A percentile compares a stretch with the other conserved stretches of the same genome.
phyloP scores from a whole-genome alignment of 2,113 vertebrate genomes.

The Takifugu flavidus region DNA sequence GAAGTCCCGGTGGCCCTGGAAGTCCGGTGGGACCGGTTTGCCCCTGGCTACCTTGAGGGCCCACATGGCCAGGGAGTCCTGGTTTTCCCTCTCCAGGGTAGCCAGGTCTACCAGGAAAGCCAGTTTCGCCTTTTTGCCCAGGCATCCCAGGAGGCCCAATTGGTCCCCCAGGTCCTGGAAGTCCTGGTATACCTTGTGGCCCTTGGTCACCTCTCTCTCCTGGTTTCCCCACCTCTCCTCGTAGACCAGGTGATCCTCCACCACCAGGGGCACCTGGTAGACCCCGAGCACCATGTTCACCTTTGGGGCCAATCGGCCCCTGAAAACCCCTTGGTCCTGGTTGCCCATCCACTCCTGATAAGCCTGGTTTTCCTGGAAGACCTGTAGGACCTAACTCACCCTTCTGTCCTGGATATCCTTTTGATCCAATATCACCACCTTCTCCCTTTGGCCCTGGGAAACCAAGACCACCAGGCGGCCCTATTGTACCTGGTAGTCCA shows the following conservation, averaged over 20 bases:
- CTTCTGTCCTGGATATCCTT: conserved; percentile 81
- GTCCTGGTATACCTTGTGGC: conserved; percentile 74
- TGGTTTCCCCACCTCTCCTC: conserved; percentile 69
- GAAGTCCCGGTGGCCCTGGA: conserved; percentile 67
- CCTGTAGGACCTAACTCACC: conserved; percentile 85
- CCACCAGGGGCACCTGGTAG: conserved; percentile 81
- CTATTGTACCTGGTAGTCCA: conserved; percentile 85
- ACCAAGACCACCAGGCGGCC: conserved; percentile 81
- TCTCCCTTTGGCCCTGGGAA: conserved; percentile 91
- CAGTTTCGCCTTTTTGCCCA: conserved; percentile 70
- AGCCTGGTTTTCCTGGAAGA: conserved; percentile 84
- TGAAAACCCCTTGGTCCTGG: conserved; percentile 85
- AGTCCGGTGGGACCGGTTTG: conserved; percentile 62
- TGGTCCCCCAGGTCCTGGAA: conserved; percentile 71
- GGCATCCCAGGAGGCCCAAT: conserved; percentile 72
- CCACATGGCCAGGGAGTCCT: conserved; percentile 82
- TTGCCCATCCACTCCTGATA: conserved; percentile 81
- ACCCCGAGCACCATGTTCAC: conserved; percentile 83
- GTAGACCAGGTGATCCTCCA: conserved; percentile 79
- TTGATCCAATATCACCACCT: conserved; percentile 76
- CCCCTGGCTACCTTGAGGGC: conserved; percentile 76
- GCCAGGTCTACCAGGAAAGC: conserved; percentile 76
- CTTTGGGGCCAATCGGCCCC: conserved; percentile 86
- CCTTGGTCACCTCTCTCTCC: conserved; percentile 68
- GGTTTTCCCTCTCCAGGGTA: conserved; percentile 82